Conservation (phyloP, 2,113 vertebrate genomes). For the Hemicordylus capensis region DNA sequence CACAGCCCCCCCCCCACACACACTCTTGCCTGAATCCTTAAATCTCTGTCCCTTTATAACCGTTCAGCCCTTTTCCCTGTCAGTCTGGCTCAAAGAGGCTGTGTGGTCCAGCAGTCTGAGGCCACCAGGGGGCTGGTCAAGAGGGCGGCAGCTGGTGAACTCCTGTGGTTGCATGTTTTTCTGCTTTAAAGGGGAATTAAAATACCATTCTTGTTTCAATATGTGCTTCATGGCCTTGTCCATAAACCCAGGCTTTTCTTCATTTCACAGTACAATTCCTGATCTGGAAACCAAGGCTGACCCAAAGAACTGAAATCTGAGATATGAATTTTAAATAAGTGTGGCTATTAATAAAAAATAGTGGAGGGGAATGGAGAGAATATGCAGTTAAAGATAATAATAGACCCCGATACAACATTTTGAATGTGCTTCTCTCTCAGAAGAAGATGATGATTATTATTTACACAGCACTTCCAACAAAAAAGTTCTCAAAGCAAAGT, state of each 20-base stretch:
- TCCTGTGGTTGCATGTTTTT: not conserved
- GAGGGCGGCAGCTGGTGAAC: not conserved
- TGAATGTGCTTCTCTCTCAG: too few relatives aligned
- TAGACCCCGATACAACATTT: too few relatives aligned
- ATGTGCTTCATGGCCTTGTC: not conserved
- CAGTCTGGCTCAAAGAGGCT: not conserved
- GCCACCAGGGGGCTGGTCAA: not conserved
- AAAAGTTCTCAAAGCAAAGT: too few relatives aligned
- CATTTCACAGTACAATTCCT: not conserved
- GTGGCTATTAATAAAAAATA: not conserved
- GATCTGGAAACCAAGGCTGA: not conserved
- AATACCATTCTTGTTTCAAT: not conserved
- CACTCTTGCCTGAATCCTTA: too few relatives aligned
- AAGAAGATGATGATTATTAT: too few relatives aligned
- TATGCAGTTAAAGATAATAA: too few relatives aligned
- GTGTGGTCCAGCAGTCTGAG: not conserved
- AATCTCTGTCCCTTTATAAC: not conserved
- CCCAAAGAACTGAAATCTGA: not conserved
- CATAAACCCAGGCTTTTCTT: not conserved
- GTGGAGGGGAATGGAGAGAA: too few relatives aligned
- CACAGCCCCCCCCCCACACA: too few relatives aligned
- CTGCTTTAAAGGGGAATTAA: not conserved
- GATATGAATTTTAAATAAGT: too few relatives aligned
- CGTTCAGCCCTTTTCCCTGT: accelerated
- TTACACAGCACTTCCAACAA: too few relatives aligned